A percentile compares a stretch with the other conserved stretches of the same genome.
Evolutionary conservation across 2,797 vertebrate species (phyloP).

Genomic region (Nannoperca obscura): DNA sequence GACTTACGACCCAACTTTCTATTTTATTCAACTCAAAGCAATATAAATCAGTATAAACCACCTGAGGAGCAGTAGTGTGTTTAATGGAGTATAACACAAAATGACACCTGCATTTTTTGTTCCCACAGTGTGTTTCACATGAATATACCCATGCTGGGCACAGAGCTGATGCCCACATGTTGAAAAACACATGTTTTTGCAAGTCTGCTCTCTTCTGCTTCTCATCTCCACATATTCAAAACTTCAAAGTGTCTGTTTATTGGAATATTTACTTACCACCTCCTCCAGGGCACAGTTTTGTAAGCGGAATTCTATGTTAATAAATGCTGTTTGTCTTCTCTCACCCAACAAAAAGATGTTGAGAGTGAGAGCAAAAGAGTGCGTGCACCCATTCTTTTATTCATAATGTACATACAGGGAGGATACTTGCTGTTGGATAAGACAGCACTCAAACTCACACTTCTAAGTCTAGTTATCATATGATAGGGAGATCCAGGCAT

Average conservation of each 20-base stretch:
- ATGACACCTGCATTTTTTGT: not conserved
- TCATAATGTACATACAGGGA: slow-evolving; percentile 49
- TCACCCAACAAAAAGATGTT: slow-evolving; percentile 38
- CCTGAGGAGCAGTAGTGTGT: not conserved
- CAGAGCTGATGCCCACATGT: not conserved
- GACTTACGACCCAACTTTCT: not conserved
- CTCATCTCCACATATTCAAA: slow-evolving; percentile 1
- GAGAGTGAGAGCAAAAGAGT: slow-evolving; percentile 29
- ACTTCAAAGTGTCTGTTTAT: slow-evolving; percentile 46
- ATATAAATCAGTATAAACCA: not conserved
- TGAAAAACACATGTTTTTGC: slow-evolving; percentile 5
- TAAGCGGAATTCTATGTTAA: slow-evolving; percentile 42
- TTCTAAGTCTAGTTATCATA: slow-evolving; percentile 38
- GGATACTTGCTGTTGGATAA: slow-evolving; percentile 42
- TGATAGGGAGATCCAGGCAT: slow-evolving; percentile 13
- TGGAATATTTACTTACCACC: slow-evolving; percentile 33
- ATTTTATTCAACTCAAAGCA: not conserved
- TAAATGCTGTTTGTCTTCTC: slow-evolving; percentile 37
- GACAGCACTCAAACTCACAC: too few species aligned
- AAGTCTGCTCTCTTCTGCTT: not conserved
- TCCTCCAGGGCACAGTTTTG: slow-evolving; percentile 21
- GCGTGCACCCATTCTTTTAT: slow-evolving; percentile 60
- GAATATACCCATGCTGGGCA: not conserved
- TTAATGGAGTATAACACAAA: not conserved
- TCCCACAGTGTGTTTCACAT: not conserved